A percentile compares a stretch with the other conserved stretches of the same genome.
These are phyloP conservation scores for Trichoplusia ni DNA, from an alignment of 1,140 invertebrate species.

Conservation along the genomic window DNA sequence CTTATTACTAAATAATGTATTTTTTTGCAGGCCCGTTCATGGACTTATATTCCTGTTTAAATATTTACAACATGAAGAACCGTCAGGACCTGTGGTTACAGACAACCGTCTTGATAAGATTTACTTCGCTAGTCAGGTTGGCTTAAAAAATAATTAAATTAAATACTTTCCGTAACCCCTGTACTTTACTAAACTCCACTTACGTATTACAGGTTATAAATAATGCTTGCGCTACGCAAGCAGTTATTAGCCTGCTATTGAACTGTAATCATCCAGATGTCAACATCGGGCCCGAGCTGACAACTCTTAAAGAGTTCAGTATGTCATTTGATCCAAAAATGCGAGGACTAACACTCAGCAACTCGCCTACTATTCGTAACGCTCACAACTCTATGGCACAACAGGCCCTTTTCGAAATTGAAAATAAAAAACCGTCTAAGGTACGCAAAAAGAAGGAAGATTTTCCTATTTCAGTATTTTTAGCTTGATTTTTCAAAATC, in stretches of 20 bases:
- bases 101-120: constrained; percentile 93
- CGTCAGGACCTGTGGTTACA: constrained; percentile 91
- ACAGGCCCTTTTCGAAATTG: constrained; percentile 97
- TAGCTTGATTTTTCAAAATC: too few species aligned
- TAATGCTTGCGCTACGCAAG: constrained; percentile 99
- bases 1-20: not conserved
- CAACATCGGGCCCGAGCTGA: constrained; percentile 92
- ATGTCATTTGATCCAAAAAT: constrained; percentile 96
- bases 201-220: constrained; percentile 93
- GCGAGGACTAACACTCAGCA: constrained; percentile 97
- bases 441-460: too few species aligned
- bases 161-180: not conserved
- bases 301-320: constrained; percentile 96
- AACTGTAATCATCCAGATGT: constrained; percentile 95
- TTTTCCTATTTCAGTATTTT: too few species aligned
- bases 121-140: constrained; percentile 99
- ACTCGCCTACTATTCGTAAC: constrained; percentile 95
- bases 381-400: constrained; percentile 99
- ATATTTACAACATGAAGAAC: constrained; percentile 95
- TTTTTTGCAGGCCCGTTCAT: constrained; percentile 94
- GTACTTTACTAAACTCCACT: constrained; percentile 4
- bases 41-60: constrained; percentile 99
- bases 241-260: constrained; percentile 96
- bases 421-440: constrained; percentile 73
- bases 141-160: too few species aligned